Evolutionary conservation across 2,113 vertebrate species (phyloP), one percentile per base, ranked within the genome.

Genomic region (Anoura caudifer): DNA sequence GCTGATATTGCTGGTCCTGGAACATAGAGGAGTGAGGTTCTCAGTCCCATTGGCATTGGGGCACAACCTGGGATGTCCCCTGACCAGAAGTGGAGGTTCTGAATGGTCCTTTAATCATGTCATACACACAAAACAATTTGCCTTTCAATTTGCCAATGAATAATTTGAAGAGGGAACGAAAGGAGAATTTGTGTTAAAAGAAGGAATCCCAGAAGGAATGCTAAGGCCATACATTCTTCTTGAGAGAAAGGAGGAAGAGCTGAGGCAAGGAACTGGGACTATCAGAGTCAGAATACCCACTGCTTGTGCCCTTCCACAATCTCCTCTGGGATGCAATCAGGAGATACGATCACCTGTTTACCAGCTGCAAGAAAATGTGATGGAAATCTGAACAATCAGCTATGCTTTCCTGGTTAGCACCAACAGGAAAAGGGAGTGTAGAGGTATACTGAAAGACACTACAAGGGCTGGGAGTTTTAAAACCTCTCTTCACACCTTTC

Each of bases 101-200:
- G 61, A 91, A 83, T 47, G 9, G 43, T 13, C 82, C 73, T 93
- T 81, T 61, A 67, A 56, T 81, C 17, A 52, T 69, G 75, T 43
- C 54, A 72, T 20, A 20, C 36, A 65, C 36, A 70, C 22, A 87
- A 3, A n/a, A 56, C 26, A 92, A 50, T 59, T 77, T 72, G 33
- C n/a, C 47, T 94, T 93, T 90, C 75, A 72, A 82, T 92, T 72
- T 95, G 75, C 65, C 61, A 56, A 20, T 77, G 83, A 85, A 81
- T 41, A 91, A 92, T 45, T 75, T 36, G 33, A 91, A 56, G 20
- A 59, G 28, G 33, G 28, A 96, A 80, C 56, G 75, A 61, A 75
- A 75, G 36, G 22, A 7, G 50, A 91, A 80, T 84, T 50, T 69
- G 31, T 77, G n/a, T 59, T 77, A 33, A 82, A 95, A 90, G 61